A percentile compares a stretch with the other conserved stretches of the same genome.
phyloP scores from a whole-genome alignment of 2,113 vertebrate genomes.

The Protobothrops mucrosquamatus region DNA sequence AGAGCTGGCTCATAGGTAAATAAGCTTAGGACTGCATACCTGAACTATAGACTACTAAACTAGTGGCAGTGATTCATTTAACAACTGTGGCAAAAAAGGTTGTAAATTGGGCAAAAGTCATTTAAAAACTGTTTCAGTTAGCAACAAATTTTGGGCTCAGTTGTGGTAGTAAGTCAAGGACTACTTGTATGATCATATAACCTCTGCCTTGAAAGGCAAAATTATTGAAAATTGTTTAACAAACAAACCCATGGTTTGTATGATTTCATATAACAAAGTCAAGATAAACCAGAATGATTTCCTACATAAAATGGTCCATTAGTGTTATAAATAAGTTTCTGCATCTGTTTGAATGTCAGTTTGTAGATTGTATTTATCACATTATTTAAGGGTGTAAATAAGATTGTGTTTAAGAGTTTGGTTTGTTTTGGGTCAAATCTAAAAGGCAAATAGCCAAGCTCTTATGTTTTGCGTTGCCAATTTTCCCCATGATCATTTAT shows the following conservation, averaged over 20 bases:
- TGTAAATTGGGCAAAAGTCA: not conserved
- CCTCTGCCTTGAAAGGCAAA: not conserved
- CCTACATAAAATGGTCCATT: not conserved
- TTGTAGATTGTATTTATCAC: not conserved
- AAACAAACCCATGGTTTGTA: not conserved
- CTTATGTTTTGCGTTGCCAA: not conserved
- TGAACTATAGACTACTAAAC: not conserved
- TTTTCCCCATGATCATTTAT: not conserved
- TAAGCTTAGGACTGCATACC: not conserved
- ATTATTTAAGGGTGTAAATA: not conserved
- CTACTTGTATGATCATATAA: not conserved
- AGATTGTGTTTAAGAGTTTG: not conserved
- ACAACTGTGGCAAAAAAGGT: not conserved
- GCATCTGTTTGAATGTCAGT: not conserved
- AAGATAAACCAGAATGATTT: not conserved
- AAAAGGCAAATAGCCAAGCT: not conserved
- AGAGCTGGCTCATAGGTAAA: not conserved
- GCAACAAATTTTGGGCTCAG: not conserved
- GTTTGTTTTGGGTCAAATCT: fast-evolving
- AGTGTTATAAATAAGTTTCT: not conserved
- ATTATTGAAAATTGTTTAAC: not conserved
- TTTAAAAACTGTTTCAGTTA: not conserved
- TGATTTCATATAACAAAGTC: not conserved
- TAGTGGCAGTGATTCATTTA: not conserved
- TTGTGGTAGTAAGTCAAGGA: not conserved